phyloP scores from a whole-genome alignment of 2,797 vertebrate genomes.

The Gadopsis marmoratus region DNA sequence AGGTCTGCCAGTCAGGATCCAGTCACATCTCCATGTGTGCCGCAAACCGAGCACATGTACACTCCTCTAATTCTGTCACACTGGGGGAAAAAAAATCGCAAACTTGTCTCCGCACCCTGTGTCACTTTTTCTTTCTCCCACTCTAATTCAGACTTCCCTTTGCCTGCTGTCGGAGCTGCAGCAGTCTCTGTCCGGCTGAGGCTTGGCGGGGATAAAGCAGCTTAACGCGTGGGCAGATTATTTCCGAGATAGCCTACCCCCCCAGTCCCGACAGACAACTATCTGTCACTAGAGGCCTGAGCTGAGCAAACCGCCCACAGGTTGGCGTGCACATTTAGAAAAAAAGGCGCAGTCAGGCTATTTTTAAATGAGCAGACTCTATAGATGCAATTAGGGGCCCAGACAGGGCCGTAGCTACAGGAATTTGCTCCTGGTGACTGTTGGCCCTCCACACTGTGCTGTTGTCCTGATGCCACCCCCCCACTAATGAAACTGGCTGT shows the following conservation, averaged over 20 bases:
- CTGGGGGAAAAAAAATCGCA: constrained; percentile 7
- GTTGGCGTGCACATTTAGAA: constrained; percentile 4
- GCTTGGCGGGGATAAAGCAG: constrained; percentile 80
- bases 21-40: constrained; percentile 41
- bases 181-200: constrained; percentile 54
- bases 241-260: constrained; percentile 76
- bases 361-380: constrained; percentile 47
- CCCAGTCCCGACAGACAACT: constrained; percentile 57
- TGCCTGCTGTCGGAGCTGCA: constrained; percentile 46
- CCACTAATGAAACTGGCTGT: not conserved
- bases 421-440: not conserved
- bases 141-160: constrained; percentile 31
- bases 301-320: constrained; percentile 20
- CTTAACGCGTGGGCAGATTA: constrained; percentile 83
- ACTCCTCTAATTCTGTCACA: not conserved
- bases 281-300: constrained; percentile 48
- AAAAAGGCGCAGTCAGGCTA: constrained; percentile 37
- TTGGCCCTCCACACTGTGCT: not conserved
- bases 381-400: constrained; percentile 29
- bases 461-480: not conserved
- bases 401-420: constrained; percentile 27
- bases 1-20: constrained; percentile 30
- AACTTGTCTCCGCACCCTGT: constrained; percentile 29
- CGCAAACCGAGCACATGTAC: constrained; percentile 4
- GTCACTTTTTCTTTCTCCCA: constrained; percentile 57